phyloP scores from a whole-genome alignment of 2,888 invertebrate genomes.

The Ennomos fuscantarius region DNA sequence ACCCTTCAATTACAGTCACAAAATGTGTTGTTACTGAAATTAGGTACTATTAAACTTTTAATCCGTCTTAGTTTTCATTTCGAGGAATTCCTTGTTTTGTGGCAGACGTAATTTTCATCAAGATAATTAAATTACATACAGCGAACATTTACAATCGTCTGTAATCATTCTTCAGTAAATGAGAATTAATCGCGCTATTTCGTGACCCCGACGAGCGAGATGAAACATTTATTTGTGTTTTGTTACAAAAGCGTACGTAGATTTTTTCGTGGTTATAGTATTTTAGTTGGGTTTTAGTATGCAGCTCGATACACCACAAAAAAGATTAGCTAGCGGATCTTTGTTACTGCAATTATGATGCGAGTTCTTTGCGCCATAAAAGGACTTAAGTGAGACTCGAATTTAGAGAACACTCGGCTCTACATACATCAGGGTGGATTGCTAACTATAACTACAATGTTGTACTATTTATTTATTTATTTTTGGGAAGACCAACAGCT shows the following conservation, averaged over 20 bases:
- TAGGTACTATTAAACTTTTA: not conserved
- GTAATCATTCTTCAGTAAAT: conserved; percentile 27
- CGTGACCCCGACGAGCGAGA: conserved; percentile 21
- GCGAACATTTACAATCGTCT: conserved; percentile 15
- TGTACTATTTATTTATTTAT: conserved; percentile 1
- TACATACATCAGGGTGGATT: no score
- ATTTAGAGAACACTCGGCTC: no score
- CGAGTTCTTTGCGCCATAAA: no score
- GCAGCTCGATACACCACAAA: no score
- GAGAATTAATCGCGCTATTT: conserved; percentile 29
- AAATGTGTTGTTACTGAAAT: not conserved
- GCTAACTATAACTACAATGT: no score
- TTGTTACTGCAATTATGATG: no score
- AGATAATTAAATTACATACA: conserved; percentile 19
- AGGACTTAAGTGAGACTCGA: no score
- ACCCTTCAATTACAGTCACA: no score
- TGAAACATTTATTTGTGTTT: conserved; percentile 19
- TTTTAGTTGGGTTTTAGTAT: no score
- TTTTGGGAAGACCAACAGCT: no score
- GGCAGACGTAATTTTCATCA: not conserved
- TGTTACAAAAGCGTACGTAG: not conserved
- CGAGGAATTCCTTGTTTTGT: not conserved
- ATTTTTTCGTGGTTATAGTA: not conserved
- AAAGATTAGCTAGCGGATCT: no score
- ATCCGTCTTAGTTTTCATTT: no score